Evolutionary conservation across 2,888 invertebrate species (phyloP).

Genomic region (Brenthis hecate): DNA sequence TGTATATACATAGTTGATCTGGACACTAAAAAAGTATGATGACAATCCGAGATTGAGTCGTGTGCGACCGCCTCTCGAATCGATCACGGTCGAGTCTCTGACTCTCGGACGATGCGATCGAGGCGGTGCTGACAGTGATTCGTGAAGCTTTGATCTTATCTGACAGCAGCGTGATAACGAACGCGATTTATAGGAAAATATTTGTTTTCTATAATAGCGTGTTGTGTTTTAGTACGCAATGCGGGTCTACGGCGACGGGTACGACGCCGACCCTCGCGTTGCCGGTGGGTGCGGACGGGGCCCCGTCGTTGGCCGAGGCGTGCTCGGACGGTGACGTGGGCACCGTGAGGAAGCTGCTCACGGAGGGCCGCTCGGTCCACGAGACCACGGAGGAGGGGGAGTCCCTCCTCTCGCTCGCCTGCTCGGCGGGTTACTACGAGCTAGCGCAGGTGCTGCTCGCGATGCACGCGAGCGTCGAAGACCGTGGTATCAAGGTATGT

Average conservation of each 20-base stretch:
- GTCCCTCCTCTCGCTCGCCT: slow-evolving; percentile 96
- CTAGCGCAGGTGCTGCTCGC: slow-evolving; percentile 97
- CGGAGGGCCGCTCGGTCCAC: slow-evolving; percentile 96
- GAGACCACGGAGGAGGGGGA: slow-evolving; percentile 99
- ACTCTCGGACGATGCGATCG: slow-evolving; percentile 62
- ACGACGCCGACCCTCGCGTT: slow-evolving; percentile 80
- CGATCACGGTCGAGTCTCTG: slow-evolving; percentile 56
- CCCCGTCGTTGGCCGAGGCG: slow-evolving; percentile 93
- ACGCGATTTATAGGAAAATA: too few species aligned
- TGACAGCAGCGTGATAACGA: slow-evolving; percentile 49
- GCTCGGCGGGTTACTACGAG: slow-evolving; percentile 98
- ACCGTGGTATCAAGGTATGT: slow-evolving; percentile 92
- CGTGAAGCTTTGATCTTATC: slow-evolving; percentile 81
- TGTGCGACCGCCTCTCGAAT: slow-evolving; percentile 55
- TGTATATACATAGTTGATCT: slow-evolving; percentile 1
- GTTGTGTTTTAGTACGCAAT: slow-evolving; percentile 62
- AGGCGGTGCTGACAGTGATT: slow-evolving; percentile 66
- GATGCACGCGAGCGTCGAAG: slow-evolving; percentile 99
- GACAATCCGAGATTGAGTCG: slow-evolving; percentile 84
- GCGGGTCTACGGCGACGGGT: slow-evolving; percentile 71
- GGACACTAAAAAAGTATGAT: slow-evolving; percentile 62
- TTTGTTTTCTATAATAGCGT: neutral
- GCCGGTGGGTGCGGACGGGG: slow-evolving; percentile 77
- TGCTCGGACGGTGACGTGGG: slow-evolving; percentile 97
- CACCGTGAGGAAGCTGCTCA: slow-evolving; percentile 94